phyloP scores from a whole-genome alignment of 2,113 vertebrate species.

The Petromus typicus region DNA sequence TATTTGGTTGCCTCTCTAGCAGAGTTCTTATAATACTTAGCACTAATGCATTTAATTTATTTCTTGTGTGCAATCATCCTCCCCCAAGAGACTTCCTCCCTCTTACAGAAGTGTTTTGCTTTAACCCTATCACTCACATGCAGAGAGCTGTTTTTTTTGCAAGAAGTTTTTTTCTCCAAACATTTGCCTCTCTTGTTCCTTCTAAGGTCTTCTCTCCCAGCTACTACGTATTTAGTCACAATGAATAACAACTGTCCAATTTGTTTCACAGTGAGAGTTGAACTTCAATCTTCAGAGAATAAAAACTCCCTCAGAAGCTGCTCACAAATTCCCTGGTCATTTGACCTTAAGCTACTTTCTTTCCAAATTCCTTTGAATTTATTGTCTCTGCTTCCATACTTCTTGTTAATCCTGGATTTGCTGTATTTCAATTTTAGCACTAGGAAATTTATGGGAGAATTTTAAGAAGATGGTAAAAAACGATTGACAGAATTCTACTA shows the following conservation, averaged over 20 bases:
- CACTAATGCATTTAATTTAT: too few species aligned
- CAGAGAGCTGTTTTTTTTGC: too few species aligned
- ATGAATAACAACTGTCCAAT: slow-evolving; percentile 27
- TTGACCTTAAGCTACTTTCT: neutral
- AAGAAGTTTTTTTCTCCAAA: neutral
- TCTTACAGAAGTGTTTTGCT: neutral
- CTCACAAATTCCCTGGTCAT: neutral
- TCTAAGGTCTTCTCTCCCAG: slow-evolving; percentile 40
- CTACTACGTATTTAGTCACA: slow-evolving; percentile 31
- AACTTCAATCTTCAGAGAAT: slow-evolving; percentile 29
- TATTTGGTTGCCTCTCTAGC: neutral
- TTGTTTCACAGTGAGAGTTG: slow-evolving; percentile 40
- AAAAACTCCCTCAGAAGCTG: neutral
- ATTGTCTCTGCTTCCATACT: neutral
- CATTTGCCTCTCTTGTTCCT: neutral
- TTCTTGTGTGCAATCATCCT: neutral
- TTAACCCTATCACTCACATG: neutral
- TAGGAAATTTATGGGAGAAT: neutral
- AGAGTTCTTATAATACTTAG: too few species aligned
- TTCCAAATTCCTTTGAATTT: slow-evolving; percentile 48
- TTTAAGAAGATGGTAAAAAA: slow-evolving; percentile 52
- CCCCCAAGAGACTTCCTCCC: neutral
- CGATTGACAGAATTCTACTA: slow-evolving; percentile 32
- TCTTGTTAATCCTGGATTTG: slow-evolving; percentile 39
- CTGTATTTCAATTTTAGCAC: slow-evolving; percentile 31